Base-by-base conservation (phyloP, 1,140 invertebrate species). In the Drosophila oshimai region DNA sequence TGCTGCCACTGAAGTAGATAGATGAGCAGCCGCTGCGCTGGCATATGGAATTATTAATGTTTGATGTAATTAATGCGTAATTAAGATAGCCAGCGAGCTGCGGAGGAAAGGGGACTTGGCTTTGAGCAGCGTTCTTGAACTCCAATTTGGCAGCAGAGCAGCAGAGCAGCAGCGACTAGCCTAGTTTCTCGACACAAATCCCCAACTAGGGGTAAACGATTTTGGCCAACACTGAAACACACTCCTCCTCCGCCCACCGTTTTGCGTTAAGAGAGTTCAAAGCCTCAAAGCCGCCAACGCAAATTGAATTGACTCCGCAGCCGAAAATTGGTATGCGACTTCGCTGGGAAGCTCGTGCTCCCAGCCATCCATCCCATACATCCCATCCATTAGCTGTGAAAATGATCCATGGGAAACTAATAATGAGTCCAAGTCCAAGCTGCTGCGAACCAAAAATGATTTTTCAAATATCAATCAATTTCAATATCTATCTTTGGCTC, bases 401-500 rank as follows among this genome's bases (percentile, higher is more conserved):
- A 86, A 78, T 64, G 73, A 76, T 76, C 57, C 81, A 81, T 86
- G 81, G 81, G 81, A 86, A 86, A 86, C 72, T 64, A 62, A 75
- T 83, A 74, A 84, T 83, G 69, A 75, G 74, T 47, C 58, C 29
- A 46, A 75, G 74, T 47, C 58, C 29, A 46, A 45, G 60, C 58
- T 42, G n/a, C 29, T n/a, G n/a, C 51, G 47, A 51, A 47, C 62
- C 54, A 46, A 79, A 29, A 81, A 81, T 80, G 74, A 87, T 80
- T 80, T 80, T 70, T 84, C 71, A 81, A 86, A 87, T 87, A 86
- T 86, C 83, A 80, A 86, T 87, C 81, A 86, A 84, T 84, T 78
- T 84, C 60, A 83, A 86, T 86, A 75, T 61, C 62, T 68, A 75
- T 60, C 53, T 68, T 18, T 50, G 24, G 20, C 24, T 45, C 36